Evolutionary conservation across 2,888 invertebrate genomes (phyloP).

Genomic region (Rhabditoides inermis): DNA sequence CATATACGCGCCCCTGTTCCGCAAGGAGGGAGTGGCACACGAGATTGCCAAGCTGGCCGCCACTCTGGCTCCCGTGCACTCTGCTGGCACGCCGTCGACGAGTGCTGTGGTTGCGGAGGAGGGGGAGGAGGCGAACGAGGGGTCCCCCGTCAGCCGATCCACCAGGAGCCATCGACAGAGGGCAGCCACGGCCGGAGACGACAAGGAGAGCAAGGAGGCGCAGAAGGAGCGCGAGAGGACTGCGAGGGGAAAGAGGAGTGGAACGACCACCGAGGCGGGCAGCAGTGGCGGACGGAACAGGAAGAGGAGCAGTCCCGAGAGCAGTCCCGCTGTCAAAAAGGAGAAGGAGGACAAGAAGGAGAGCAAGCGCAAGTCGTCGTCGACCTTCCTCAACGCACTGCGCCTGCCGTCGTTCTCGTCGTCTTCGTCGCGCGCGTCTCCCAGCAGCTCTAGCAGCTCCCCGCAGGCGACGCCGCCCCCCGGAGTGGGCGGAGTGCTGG

Average conservation of each 20-base stretch:
- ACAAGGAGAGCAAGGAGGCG: neutral
- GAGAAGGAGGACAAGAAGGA: constrained; percentile 17
- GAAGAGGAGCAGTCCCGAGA: constrained; percentile 10
- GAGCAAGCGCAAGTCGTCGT: constrained; percentile 12
- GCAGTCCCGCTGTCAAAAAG: constrained; percentile 11
- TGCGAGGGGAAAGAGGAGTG: neutral
- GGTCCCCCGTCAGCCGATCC: too few species aligned
- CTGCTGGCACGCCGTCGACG: constrained; percentile 1
- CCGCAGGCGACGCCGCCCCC: constrained; percentile 6
- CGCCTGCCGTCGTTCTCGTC: constrained; percentile 5
- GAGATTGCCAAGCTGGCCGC: constrained; percentile 13
- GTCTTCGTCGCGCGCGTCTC: constrained; percentile 1
- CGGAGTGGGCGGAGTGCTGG: neutral
- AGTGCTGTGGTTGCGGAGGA: constrained; percentile 2
- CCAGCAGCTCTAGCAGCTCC: neutral
- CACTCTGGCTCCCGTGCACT: neutral
- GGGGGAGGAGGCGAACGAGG: too few species aligned
- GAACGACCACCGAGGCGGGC: neutral
- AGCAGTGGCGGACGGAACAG: constrained; percentile 1
- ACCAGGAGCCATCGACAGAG: too few species aligned
- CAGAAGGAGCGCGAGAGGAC: neutral
- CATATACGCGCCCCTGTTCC: constrained; percentile 86
- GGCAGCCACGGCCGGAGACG: neutral
- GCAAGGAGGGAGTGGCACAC: constrained; percentile 70
- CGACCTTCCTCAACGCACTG: constrained; percentile 17